Conservation (phyloP, 2,797 vertebrate genomes). For the Spinibarbus caldwelli region DNA sequence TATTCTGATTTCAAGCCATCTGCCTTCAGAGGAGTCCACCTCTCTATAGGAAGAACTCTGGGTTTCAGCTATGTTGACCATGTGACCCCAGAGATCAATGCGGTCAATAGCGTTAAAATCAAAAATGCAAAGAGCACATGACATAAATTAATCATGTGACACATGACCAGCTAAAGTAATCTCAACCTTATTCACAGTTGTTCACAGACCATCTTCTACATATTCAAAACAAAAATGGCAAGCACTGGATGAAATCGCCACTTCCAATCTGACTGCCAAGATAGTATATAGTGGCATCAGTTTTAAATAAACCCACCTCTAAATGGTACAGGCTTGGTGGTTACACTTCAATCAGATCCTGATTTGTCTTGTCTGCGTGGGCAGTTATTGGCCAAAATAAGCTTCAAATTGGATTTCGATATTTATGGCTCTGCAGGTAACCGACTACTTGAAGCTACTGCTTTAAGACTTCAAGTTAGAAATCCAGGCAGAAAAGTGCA, state of each 20-base stretch:
- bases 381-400: neutral
- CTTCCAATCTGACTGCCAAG: neutral
- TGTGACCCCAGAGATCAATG: constrained; percentile 65
- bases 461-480: constrained; percentile 35
- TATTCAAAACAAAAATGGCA: neutral
- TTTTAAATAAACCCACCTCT: neutral
- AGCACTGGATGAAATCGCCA: neutral
- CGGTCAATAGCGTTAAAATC: constrained; percentile 65
- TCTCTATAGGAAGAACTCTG: too few relatives aligned
- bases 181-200: neutral
- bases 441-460: neutral
- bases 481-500: constrained; percentile 9
- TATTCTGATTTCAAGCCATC: neutral
- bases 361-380: neutral
- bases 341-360: neutral
- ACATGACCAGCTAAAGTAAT: neutral
- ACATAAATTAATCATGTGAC: constrained; percentile 28
- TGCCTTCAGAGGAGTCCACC: neutral
- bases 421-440: neutral
- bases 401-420: neutral
- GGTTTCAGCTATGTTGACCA: constrained; percentile 58
- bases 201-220: neutral
- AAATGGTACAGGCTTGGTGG: neutral
- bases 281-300: neutral
- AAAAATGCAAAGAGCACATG: constrained; percentile 17